Evolutionary conservation across 2,888 invertebrate species (phyloP), one percentile per base, ranked within the genome.

Genomic region (Eumacrocentrus americanus): DNA sequence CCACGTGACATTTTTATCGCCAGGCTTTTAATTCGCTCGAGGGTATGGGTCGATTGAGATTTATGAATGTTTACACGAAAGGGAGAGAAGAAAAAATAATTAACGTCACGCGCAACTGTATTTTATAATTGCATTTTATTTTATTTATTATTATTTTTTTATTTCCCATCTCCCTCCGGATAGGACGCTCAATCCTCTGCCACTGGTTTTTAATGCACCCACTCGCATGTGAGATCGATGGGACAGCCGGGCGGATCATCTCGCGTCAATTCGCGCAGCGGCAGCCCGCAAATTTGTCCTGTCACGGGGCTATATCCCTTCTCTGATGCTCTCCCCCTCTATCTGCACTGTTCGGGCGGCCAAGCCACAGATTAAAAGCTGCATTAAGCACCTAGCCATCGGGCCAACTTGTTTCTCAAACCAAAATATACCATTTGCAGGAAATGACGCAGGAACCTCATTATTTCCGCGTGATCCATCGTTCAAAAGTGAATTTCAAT

Each of bases 251-350:
- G 60, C 40, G 67, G 67, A 67, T 64, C 64, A 64, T 62, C 63
- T 65, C 63, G 54, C 63, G 67, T 65, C 67, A 62, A 60, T 58
- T 65, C 58, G 59, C 55, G 48, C 51, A 61, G 62, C 62, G 46
- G 46, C 50, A 61, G 61, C 58, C 65, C 67, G 58, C 67, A 66
- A 68, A 68, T 68, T 68, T 64, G 63, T 68, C 62, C 59, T 59
- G 54, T 62, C 62, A 67, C 63, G 53, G 63, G 37, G 38, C 35
- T 57, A 47, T 44, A 55, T 55, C 46, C 35, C 55, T 55, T 50
- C 50, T 44, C 42, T 11, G 11, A 42, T 48, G 44, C 47, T 44
- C n/a, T 58, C 51, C 44, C 53, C 40, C 52, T 60, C 52, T 12
- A n/a, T 25, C 22, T 47, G 56, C 48, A 56, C 53, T 57, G 23